Conservation (phyloP, 2,797 vertebrate genomes). For the Clarias fuscus region DNA sequence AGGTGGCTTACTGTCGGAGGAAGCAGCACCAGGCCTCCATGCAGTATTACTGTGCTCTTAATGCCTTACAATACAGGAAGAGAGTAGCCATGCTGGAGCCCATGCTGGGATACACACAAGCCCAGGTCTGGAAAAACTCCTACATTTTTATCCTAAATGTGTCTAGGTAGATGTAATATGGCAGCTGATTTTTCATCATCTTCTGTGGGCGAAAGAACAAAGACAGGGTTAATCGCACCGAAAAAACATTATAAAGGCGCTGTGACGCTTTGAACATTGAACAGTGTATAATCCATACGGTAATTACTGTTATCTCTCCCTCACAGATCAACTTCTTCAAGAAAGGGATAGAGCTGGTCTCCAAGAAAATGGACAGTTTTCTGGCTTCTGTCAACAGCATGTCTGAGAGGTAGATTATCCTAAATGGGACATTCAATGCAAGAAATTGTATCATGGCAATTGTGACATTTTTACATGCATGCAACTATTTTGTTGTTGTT, state of each 20-base stretch:
- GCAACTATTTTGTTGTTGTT: neutral
- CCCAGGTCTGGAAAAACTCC: conserved; percentile 80
- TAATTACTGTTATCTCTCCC: neutral
- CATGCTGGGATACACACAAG: conserved; percentile 90
- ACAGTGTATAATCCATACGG: neutral
- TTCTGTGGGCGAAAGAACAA: neutral
- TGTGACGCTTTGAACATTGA: neutral
- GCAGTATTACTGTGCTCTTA: conserved; percentile 96
- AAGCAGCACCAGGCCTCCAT: conserved; percentile 95
- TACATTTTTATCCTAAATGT: neutral
- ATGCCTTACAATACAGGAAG: conserved; percentile 94
- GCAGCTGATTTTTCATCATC: neutral
- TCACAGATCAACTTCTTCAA: conserved; percentile 90
- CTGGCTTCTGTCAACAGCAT: conserved; percentile 85
- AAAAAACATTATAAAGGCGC: neutral
- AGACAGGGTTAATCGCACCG: neutral
- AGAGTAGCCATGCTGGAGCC: conserved; percentile 93
- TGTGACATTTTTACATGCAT: neutral
- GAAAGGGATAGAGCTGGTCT: conserved; percentile 92
- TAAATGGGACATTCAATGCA: neutral
- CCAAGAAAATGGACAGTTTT: conserved; percentile 90
- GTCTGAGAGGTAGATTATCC: conserved; percentile 82
- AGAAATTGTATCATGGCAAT: too few species aligned
- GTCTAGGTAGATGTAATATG: too few species aligned
- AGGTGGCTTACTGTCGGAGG: conserved; percentile 89